These are phyloP conservation scores for Grammomys surdaster DNA, from an alignment of 2,113 vertebrate genomes.

Conservation along the genomic window DNA sequence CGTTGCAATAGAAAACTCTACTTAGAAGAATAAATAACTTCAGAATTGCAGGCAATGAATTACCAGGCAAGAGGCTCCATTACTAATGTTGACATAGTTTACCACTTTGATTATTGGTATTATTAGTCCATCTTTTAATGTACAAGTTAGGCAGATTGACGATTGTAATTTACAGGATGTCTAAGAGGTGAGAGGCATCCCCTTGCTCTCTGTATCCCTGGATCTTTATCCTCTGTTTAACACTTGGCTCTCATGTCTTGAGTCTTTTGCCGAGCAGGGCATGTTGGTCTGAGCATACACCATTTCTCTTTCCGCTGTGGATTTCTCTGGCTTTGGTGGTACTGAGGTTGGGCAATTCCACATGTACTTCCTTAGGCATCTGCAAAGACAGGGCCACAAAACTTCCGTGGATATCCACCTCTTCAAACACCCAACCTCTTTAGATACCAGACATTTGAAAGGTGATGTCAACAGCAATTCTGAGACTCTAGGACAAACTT, in stretches of 20 bases:
- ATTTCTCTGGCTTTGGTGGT: slow-evolving; percentile 73
- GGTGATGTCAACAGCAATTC: neutral
- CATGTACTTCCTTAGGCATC: slow-evolving; percentile 64
- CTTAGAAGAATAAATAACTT: slow-evolving; percentile 48
- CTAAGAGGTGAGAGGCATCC: slow-evolving; percentile 8
- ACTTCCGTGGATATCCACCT: neutral
- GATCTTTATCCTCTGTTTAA: neutral
- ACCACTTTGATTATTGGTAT: neutral
- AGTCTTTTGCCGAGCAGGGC: slow-evolving; percentile 86
- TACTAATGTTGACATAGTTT: neutral
- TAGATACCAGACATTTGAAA: neutral
- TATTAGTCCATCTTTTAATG: neutral
- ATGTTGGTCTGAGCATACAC: slow-evolving; percentile 70
- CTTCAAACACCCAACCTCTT: neutral
- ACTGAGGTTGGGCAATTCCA: slow-evolving; percentile 65
- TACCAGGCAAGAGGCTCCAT: slow-evolving; percentile 51
- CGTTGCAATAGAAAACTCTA: slow-evolving; percentile 76
- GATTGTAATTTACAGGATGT: neutral
- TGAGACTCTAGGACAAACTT: neutral
- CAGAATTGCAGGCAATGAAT: slow-evolving; percentile 70
- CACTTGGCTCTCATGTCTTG: slow-evolving; percentile 85
- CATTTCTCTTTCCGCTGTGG: slow-evolving; percentile 83
- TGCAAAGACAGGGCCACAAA: slow-evolving; percentile 76
- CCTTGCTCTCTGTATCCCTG: neutral
- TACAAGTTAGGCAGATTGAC: neutral